Evolutionary conservation across 2,797 vertebrate species (phyloP).

Genomic region (Platalea minor): DNA sequence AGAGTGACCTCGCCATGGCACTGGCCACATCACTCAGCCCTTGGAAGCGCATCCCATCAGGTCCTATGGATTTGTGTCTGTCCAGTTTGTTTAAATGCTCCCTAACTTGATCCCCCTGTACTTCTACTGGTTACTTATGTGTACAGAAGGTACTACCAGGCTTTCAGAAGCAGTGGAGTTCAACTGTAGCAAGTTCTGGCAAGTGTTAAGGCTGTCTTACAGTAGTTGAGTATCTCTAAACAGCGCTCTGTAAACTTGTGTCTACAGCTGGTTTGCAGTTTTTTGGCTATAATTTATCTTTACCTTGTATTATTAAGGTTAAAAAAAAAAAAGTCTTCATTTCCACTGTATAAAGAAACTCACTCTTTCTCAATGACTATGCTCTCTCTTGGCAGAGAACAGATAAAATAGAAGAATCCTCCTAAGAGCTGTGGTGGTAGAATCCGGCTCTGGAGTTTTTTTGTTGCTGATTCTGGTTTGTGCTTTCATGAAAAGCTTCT

Average conservation of each 20-base stretch:
- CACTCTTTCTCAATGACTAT: not conserved
- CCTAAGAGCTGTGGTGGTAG: constrained; percentile 4
- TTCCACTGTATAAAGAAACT: not conserved
- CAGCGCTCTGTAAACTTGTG: not conserved
- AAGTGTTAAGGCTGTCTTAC: not conserved
- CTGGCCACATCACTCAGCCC: not conserved
- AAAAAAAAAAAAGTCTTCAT: not conserved
- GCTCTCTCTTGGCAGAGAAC: not conserved
- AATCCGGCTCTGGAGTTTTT: not conserved
- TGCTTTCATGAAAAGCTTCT: not conserved
- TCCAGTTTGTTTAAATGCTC: not conserved
- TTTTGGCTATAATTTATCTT: not conserved
- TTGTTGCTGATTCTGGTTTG: not conserved
- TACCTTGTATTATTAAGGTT: not conserved
- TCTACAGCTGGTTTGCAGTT: not conserved
- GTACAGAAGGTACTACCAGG: not conserved
- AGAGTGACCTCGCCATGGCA: not conserved
- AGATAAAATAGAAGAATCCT: not conserved
- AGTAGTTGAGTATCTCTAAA: not conserved
- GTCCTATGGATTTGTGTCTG: not conserved
- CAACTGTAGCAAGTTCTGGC: not conserved
- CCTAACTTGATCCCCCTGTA: not conserved
- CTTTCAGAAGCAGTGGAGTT: not conserved
- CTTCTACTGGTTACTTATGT: not conserved
- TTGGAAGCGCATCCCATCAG: not conserved